Conservation (phyloP, 2,888 invertebrate species). For the Acleris sparsana region DNA sequence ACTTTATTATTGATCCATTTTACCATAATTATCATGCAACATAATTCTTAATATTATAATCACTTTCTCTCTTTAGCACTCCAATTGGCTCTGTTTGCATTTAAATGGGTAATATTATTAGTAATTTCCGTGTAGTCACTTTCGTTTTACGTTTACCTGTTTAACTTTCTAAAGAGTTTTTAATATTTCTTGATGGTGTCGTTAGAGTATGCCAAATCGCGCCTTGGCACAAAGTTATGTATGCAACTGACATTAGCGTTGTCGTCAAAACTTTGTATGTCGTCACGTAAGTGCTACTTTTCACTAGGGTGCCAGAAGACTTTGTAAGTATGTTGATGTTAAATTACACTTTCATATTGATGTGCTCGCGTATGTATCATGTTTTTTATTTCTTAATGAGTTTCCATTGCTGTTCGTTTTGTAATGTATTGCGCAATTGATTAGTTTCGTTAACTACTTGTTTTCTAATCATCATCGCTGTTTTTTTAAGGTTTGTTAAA, state of each 20-base stretch:
- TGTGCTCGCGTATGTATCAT: not conserved
- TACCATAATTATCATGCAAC: constrained; percentile 1
- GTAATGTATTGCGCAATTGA: not conserved
- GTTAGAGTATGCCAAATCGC: constrained; percentile 19
- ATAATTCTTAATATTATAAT: constrained; percentile 28
- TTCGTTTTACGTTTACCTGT: constrained; percentile 39
- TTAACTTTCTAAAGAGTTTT: constrained; percentile 45
- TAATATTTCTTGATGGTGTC: constrained; percentile 37
- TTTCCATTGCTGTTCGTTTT: not conserved
- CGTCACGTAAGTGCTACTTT: constrained; percentile 1
- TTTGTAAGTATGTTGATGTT: constrained; percentile 3
- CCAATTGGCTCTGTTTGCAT: constrained; percentile 35
- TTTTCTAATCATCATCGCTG: no score
- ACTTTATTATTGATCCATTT: not conserved
- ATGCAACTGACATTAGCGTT: not conserved
- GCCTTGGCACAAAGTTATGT: constrained; percentile 5
- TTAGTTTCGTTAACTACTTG: not conserved
- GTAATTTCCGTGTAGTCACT: constrained; percentile 38
- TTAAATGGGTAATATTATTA: constrained; percentile 37
- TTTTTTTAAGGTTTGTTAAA: no score
- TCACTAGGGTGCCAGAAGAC: not conserved
- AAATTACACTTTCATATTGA: constrained; percentile 28
- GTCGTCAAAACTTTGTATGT: not conserved
- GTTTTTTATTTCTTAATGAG: not conserved
- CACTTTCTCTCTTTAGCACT: constrained; percentile 41